Evolutionary conservation across 2,888 invertebrate species (phyloP), one percentile per base, ranked within the genome.

Genomic region (Troides helena): DNA sequence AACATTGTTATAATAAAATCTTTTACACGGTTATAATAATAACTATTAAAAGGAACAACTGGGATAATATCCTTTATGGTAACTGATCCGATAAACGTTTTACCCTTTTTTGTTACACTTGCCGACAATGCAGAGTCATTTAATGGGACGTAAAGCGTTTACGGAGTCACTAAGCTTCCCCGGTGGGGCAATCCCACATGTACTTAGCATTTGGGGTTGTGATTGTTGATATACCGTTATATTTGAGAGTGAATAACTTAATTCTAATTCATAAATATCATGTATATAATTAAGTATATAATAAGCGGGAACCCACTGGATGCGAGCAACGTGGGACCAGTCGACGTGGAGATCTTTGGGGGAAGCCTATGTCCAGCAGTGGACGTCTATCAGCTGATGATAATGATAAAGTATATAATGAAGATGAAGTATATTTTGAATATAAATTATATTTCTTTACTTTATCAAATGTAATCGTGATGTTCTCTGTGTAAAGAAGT

Each of bases 91-190:
- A 58, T 58, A 58, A 58, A 58, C 57, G 23, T 58, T 58, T 53
- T 23, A 58, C 57, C 57, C 57, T 58, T 58, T 58, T 58, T 58
- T 58, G 57, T 58, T 23, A 72, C 65, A 68, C 69, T 74, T 74
- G 62, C 30, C 62, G 56, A 62, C 67, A 68, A 62, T 62, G 67
- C 67, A 68, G 17, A 17, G 57, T 62, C 67, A 36, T 68, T 68
- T 67, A 60, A 62, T 62, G 62, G 67, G 57, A 46, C 58, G 46
- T 68, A 58, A 68, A 68, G 30, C 67, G 67, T 68, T 68, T 58
- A 62, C 46, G 57, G 12, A 62, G 58, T 57, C 62, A 46, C 62
- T 57, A 58, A 68, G 58, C 67, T 25, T 18, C 58, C 62, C 67
- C 67, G 3, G 10, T 46, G 62, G 67, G 62, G 18, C 62, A 62